These are phyloP conservation scores for Arvicanthis niloticus DNA, from an alignment of 2,113 vertebrate species.

Conservation along the genomic window DNA sequence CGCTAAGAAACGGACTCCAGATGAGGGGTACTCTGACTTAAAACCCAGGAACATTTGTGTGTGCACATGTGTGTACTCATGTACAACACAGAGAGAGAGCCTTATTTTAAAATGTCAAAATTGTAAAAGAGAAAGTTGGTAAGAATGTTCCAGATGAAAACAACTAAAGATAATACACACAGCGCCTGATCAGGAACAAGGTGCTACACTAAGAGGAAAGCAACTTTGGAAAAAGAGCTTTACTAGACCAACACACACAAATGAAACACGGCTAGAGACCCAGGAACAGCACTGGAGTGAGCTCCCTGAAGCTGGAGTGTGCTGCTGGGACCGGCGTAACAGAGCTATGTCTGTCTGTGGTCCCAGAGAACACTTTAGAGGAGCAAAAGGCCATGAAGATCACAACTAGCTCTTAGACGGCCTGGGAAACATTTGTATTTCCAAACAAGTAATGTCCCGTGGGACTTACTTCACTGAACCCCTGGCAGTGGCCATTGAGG, in stretches of 20 bases:
- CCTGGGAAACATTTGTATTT: not conserved
- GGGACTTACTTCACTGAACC: not conserved
- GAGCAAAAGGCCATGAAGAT: not conserved
- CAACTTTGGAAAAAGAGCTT: not conserved
- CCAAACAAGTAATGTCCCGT: not conserved
- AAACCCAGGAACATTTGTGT: not conserved
- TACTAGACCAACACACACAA: not conserved
- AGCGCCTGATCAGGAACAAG: not conserved
- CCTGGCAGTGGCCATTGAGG: not conserved
- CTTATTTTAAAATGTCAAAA: not conserved
- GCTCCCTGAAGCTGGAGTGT: not conserved
- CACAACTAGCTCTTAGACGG: not conserved
- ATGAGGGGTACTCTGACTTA: not conserved
- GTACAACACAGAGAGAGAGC: not conserved
- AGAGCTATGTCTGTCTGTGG: not conserved
- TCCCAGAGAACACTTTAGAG: constrained; percentile 9
- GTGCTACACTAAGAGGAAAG: not conserved
- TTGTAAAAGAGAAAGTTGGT: constrained; percentile 9
- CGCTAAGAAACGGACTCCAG: not conserved
- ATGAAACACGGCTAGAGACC: not conserved
- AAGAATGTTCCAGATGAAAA: not conserved
- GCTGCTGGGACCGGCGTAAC: not conserved
- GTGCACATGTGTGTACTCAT: not conserved
- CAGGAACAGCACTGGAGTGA: not conserved
- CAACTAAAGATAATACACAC: constrained; percentile 25